Evolutionary conservation across 2,113 vertebrate genomes (phyloP).

Genomic region (Ceratotherium simum): DNA sequence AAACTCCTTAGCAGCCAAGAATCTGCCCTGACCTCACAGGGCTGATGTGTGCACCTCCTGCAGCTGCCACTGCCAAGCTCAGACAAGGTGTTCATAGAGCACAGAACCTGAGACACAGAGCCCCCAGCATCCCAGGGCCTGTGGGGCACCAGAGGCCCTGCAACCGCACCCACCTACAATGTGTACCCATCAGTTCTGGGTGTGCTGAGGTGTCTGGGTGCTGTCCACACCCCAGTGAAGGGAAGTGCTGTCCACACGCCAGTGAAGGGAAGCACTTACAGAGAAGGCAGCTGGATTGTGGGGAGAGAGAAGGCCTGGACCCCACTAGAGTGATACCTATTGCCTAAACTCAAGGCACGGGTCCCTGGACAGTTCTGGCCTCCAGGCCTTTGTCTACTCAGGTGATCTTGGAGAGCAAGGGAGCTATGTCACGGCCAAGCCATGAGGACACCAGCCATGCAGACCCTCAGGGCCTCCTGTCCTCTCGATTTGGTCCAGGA

Average conservation of each 20-base stretch:
- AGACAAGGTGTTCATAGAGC: not conserved
- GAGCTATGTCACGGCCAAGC: not conserved
- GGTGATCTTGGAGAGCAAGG: not conserved
- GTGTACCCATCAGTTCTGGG: not conserved
- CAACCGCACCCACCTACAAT: rapidly evolving
- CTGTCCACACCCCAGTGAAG: not conserved
- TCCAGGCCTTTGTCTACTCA: not conserved
- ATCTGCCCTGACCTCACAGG: not conserved
- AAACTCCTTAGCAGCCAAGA: not conserved
- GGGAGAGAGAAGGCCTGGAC: not conserved
- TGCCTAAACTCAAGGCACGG: not conserved
- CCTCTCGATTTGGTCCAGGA: not conserved
- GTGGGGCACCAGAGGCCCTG: not conserved
- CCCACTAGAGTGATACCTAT: not conserved
- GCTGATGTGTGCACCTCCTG: not conserved
- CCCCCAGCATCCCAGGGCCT: not conserved
- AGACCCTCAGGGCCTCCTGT: not conserved
- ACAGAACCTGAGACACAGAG: not conserved
- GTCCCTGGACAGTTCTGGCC: not conserved
- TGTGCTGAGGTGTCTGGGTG: not conserved
- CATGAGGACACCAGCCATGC: not conserved
- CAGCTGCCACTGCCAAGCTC: not conserved
- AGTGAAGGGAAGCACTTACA: not conserved
- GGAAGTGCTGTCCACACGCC: not conserved
- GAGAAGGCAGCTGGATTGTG: not conserved